Evolutionary conservation across 2,113 vertebrate species (phyloP), one percentile per base, ranked within the genome.

Genomic region (Bagarius yarrelli): DNA sequence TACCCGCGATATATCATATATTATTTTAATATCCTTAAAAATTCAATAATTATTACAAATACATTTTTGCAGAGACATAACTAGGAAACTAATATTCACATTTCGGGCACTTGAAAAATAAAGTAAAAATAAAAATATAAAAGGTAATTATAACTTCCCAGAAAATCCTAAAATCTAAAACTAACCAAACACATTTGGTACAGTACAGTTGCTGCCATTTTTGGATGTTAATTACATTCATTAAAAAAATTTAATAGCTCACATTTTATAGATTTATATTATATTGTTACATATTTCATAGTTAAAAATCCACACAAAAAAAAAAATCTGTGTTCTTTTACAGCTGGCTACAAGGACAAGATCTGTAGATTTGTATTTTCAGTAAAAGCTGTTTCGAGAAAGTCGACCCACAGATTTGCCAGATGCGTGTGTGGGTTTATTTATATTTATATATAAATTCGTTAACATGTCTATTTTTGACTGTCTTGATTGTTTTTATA

Each of bases 121-220:
- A n/a, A n/a, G n/a, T n/a, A n/a, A n/a, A 47, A 47, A 47, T 47
- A 47, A 47, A 90, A 86, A 87, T 79, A 76, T 61, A 61, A 63
- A 63, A n/a, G 32, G 3, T 19, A 66, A 19, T 21, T 66, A 86
- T 87, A 88, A 89, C 76, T 47, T 19, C 5, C 16, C 70, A 64
- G 78, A 81, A 80, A 86, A 90, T 89, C 83, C 83, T 74, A 84
- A 55, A 14, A 87, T 8, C 60, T 83, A 83, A 83, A 71, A 55
- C 50, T 85, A 83, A 75, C 61, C 57, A 67, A 83, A 86, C 84
- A 23, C 84, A 21, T 78, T 21, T 27, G 76, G 83, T 13, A 32
- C 14, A 25, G 84, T 64, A 30, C 61, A 83, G 81, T 81, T 67
- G 78, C 86, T 82, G 83, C 67, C 86, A 87, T 78, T 80, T 81